A percentile compares a stretch with the other conserved stretches of the same genome.
Conservation (phyloP, 2,888 invertebrate genomes). For the Idaea straminata region DNA sequence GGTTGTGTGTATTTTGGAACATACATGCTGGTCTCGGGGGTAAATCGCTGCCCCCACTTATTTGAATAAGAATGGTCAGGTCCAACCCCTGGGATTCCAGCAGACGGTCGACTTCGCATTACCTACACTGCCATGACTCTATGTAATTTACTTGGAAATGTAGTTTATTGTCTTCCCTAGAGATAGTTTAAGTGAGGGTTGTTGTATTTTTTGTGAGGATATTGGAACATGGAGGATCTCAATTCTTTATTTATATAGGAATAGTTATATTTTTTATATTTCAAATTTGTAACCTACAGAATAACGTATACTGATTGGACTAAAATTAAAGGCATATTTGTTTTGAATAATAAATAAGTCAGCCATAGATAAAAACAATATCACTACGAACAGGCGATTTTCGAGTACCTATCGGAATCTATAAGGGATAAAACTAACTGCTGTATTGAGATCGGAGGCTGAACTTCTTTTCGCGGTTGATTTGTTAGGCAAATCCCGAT, state of each 20-base stretch:
- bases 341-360: too few relatives aligned
- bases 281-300: neutral
- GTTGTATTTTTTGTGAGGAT: conserved; percentile 3
- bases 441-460: conserved; percentile 44
- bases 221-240: too few relatives aligned
- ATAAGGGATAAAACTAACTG: neutral
- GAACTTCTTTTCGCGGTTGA: conserved; percentile 39
- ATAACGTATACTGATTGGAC: neutral
- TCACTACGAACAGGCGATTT: too few relatives aligned
- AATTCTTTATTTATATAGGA: too few relatives aligned
- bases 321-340: too few relatives aligned
- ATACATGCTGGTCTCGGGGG: conserved; percentile 46
- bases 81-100: conserved; percentile 41
- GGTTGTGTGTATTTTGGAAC: conserved; percentile 27
- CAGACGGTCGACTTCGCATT: conserved; percentile 48
- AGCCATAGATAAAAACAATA: too few relatives aligned
- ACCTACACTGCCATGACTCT: conserved; percentile 44
- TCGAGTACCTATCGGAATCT: neutral
- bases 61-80: conserved; percentile 75
- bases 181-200: conserved; percentile 21
- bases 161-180: conserved; percentile 37
- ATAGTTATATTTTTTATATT: neutral
- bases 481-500: conserved; percentile 51
- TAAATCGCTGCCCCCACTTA: conserved; percentile 65
- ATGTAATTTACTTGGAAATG: conserved; percentile 44